Percentiles rank a stretch among this genome's conserved stretches.
Evolutionary conservation across 1,140 invertebrate genomes (phyloP).

Genomic region (Planococcus citri): DNA sequence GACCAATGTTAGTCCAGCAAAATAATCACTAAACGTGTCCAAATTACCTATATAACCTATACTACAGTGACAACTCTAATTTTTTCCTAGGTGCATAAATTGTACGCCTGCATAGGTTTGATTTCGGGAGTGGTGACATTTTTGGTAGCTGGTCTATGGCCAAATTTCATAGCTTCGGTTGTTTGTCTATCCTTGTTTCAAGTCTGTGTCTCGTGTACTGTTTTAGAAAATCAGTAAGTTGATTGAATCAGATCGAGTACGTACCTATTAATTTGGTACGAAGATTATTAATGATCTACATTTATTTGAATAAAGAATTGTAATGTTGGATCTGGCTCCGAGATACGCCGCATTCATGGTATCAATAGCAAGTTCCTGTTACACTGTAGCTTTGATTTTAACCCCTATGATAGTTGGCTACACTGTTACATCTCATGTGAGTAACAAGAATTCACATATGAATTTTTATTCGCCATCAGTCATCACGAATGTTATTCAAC

Average conservation of each 20-base stretch:
- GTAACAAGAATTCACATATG: too few relatives aligned
- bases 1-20: background rate
- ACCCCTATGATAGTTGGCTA: constrained; percentile 87
- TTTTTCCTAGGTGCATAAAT: background rate
- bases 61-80: too few relatives aligned
- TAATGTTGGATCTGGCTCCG: constrained; percentile 75
- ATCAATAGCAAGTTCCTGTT: constrained; percentile 96
- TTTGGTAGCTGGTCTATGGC: background rate
- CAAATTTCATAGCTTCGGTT: background rate
- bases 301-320: too few relatives aligned
- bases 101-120: background rate
- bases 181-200: background rate
- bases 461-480: background rate
- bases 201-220: background rate
- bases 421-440: constrained; percentile 47
- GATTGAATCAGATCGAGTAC: too few relatives aligned
- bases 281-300: too few relatives aligned
- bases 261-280: too few relatives aligned
- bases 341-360: constrained; percentile 96
- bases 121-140: background rate
- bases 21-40: too few relatives aligned
- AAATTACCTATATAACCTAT: too few relatives aligned
- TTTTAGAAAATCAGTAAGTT: background rate
- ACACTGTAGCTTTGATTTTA: constrained; percentile 88
- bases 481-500: background rate